Evolutionary conservation across 1,140 invertebrate species (phyloP).

Genomic region (Physella acuta): DNA sequence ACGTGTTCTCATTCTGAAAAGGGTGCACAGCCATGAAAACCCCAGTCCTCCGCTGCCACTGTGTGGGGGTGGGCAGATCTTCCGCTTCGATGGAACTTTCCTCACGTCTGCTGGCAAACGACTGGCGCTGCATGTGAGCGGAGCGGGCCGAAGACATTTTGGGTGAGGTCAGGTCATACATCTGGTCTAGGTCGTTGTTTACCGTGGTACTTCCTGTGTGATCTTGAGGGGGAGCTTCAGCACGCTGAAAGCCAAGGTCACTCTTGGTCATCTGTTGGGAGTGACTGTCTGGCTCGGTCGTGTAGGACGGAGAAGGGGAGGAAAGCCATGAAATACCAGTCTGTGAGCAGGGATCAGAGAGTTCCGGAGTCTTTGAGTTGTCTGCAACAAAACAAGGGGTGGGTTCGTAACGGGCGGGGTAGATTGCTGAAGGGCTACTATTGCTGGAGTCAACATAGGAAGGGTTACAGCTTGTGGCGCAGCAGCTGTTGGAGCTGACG

Average conservation of each 20-base stretch:
- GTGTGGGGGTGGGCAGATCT: not conserved
- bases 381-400: not conserved
- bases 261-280: not conserved
- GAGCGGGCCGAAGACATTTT: not conserved
- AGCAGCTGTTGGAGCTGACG: not conserved
- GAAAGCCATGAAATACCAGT: not conserved
- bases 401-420: not conserved
- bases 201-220: not conserved
- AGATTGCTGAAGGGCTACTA: not conserved
- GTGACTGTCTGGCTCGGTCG: not conserved
- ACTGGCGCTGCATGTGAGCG: not conserved
- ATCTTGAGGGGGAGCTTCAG: not conserved
- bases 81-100: not conserved
- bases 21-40: constrained; percentile 34
- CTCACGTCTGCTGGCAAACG: not conserved
- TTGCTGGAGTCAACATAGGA: not conserved
- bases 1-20: constrained; percentile 26
- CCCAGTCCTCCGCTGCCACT: constrained; percentile 19
- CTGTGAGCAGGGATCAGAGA: not conserved
- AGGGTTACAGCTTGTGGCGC: not conserved
- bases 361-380: not conserved
- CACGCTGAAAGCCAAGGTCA: not conserved
- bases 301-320: not conserved
- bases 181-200: not conserved
- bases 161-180: not conserved